phyloP scores from a whole-genome alignment of 2,113 vertebrate species.

The Lasiurus cinereus region DNA sequence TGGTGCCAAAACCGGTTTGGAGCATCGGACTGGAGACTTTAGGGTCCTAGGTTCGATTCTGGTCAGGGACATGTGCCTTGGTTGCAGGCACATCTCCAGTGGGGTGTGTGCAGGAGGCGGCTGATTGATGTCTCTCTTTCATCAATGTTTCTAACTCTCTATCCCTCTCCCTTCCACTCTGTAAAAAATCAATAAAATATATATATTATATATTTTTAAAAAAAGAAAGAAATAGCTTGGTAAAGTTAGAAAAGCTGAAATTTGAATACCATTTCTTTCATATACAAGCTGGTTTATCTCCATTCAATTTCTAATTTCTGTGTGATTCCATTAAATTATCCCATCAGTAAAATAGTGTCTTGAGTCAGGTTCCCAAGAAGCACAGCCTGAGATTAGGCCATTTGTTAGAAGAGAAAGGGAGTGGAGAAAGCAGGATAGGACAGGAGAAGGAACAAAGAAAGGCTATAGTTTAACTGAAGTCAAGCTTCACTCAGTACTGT shows the following conservation, averaged over 20 bases:
- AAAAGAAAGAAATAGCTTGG: not conserved
- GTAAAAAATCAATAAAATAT: too few relatives aligned
- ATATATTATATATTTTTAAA: too few relatives aligned
- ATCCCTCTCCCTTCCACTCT: too few relatives aligned
- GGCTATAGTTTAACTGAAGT: not conserved
- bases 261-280: not conserved
- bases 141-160: too few relatives aligned
- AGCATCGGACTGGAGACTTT: too few relatives aligned
- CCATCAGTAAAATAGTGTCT: not conserved
- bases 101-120: too few relatives aligned
- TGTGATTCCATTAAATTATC: not conserved
- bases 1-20: not conserved
- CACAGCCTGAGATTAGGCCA: not conserved
- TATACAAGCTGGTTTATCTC: not conserved
- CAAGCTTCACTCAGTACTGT: not conserved
- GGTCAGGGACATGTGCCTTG: too few relatives aligned
- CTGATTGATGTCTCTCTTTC: too few relatives aligned
- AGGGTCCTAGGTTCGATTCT: too few relatives aligned
- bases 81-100: too few relatives aligned
- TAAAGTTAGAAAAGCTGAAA: slow-evolving; percentile 8
- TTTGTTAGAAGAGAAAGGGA: not conserved
- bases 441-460: not conserved
- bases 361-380: not conserved
- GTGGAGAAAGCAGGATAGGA: not conserved
- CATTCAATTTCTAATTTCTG: not conserved